phyloP scores from a whole-genome alignment of 2,888 invertebrate genomes.

The Parnassius mnemosyne region DNA sequence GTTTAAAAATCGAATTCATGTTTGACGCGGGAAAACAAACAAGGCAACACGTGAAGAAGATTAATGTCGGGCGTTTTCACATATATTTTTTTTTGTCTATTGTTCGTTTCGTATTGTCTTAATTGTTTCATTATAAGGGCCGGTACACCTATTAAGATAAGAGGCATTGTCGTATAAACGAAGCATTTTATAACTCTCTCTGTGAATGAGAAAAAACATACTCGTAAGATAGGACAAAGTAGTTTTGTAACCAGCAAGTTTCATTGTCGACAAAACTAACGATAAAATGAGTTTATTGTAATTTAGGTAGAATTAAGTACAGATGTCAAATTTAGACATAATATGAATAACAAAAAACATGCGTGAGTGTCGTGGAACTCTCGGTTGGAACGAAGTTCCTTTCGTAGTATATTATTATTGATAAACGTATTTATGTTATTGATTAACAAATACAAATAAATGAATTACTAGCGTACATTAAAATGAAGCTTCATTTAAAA shows the following conservation, averaged over 20 bases:
- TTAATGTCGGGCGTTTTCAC: conserved; percentile 47
- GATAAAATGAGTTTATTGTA: too few species aligned
- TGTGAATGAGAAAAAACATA: conserved; percentile 14
- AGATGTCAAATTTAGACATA: too few species aligned
- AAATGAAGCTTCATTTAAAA: too few species aligned
- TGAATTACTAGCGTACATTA: too few species aligned
- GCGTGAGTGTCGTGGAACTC: too few species aligned
- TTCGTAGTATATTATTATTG: too few species aligned
- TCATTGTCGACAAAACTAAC: conserved; percentile 6
- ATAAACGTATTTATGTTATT: too few species aligned
- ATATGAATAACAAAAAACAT: too few species aligned
- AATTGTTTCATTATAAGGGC: conserved; percentile 65
- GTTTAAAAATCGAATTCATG: conserved; percentile 59
- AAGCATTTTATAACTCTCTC: conserved; percentile 23
- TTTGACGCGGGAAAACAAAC: conserved; percentile 63
- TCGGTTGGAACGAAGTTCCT: too few species aligned
- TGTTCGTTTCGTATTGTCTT: conserved; percentile 52
- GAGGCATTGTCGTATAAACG: conserved; percentile 28
- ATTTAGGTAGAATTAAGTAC: too few species aligned
- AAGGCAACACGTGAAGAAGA: conserved; percentile 59
- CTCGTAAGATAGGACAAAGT: conserved; percentile 9
- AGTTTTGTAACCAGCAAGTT: conserved; percentile 13
- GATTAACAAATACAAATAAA: too few species aligned
- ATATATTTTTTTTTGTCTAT: conserved; percentile 36
- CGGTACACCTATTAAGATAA: conserved; percentile 57